phyloP scores from a whole-genome alignment of 37 sponge, comb jelly and placozoan genomes.

The Haliclona indistincta region DNA sequence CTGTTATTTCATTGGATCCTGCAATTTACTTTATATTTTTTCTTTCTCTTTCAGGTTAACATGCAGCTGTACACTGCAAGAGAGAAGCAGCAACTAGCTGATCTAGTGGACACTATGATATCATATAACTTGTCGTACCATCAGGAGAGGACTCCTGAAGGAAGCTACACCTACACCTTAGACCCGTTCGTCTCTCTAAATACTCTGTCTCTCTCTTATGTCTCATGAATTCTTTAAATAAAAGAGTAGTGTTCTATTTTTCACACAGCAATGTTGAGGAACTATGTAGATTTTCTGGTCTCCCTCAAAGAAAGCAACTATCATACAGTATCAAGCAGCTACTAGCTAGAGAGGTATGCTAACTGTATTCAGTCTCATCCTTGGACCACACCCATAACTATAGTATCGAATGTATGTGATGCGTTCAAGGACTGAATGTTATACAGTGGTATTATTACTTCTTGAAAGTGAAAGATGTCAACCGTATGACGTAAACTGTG shows the following conservation, averaged over 20 bases:
- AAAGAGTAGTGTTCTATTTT: neutral
- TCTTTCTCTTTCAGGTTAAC: conserved; percentile 68
- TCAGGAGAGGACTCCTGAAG: conserved; percentile 85
- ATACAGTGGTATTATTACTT: neutral
- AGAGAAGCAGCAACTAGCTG: conserved; percentile 83
- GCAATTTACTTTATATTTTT: too few species aligned
- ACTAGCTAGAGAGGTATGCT: conserved; percentile 85
- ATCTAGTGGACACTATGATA: conserved; percentile 89
- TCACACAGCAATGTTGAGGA: conserved; percentile 63
- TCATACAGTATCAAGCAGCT: conserved; percentile 92
- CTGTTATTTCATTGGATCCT: too few species aligned
- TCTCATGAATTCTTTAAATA: neutral
- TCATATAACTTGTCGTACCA: conserved; percentile 87
- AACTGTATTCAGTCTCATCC: neutral
- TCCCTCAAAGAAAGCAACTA: conserved; percentile 85
- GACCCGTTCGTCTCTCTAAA: conserved; percentile 73
- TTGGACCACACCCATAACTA: neutral
- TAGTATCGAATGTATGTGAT: neutral
- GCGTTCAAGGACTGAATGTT: neutral
- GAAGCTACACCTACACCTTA: conserved; percentile 77
- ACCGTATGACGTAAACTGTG: too few species aligned
- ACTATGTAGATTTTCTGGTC: conserved; percentile 68
- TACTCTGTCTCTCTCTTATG: neutral
- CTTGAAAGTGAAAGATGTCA: too few species aligned
- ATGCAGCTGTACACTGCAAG: conserved; percentile 83